Percentiles rank a stretch among this genome's conserved stretches.
These are phyloP conservation scores for Bimastos eiseni DNA, from an alignment of 2,888 invertebrate genomes.

Conservation along the genomic window DNA sequence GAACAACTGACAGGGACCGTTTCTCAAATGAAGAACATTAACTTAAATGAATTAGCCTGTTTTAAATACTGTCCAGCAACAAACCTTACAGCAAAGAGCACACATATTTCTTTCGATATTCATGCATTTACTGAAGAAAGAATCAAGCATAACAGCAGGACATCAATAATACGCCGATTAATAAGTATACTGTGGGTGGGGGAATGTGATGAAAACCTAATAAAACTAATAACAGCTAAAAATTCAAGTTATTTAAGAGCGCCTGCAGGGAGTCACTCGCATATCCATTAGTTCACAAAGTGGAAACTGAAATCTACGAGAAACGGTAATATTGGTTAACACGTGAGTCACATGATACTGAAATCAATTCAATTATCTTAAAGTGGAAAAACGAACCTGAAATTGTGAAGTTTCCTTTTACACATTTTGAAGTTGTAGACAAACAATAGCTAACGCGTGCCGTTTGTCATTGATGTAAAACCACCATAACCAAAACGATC, in stretches of 20 bases:
- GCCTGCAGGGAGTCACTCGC: neutral
- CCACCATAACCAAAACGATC: too few species aligned
- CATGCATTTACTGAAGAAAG: neutral
- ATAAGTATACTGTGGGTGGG: neutral
- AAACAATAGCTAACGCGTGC: too few species aligned
- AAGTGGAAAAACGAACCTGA: too few species aligned
- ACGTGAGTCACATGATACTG: too few species aligned
- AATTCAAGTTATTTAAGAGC: neutral
- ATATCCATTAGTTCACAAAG: neutral
- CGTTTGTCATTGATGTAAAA: too few species aligned
- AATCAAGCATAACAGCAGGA: neutral
- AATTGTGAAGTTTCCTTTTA: too few species aligned
- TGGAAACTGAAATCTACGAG: neutral
- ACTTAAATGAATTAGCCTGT: neutral
- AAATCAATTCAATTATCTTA: too few species aligned
- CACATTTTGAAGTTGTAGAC: too few species aligned
- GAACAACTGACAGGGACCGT: neutral
- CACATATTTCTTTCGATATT: neutral
- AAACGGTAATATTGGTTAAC: too few species aligned
- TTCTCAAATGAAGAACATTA: neutral
- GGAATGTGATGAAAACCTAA: neutral
- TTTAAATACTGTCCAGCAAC: neutral
- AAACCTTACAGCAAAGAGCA: neutral
- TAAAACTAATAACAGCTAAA: neutral
- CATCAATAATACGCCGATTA: neutral